Evolutionary conservation across 2,797 vertebrate genomes (phyloP).

Genomic region (Rachycentron canadum): DNA sequence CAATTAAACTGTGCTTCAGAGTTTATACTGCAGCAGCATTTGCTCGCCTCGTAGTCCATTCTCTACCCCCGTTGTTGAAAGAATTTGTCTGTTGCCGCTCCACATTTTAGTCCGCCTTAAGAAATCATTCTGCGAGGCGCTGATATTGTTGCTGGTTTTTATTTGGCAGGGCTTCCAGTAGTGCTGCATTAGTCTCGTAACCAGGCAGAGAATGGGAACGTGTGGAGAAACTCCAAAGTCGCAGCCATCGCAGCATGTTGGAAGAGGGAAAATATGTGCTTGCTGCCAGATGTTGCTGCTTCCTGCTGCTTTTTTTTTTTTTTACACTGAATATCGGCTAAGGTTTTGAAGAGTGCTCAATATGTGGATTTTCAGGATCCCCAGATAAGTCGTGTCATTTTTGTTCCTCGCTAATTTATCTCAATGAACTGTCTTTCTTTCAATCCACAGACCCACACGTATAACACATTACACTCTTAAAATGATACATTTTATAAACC

Average conservation of each 20-base stretch:
- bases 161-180: not conserved
- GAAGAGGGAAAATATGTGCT: not conserved
- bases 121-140: too few relatives aligned
- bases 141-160: not conserved
- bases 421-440: too few relatives aligned
- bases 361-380: too few relatives aligned
- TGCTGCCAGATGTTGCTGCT: slow-evolving; percentile 41
- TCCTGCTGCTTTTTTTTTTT: slow-evolving; percentile 21
- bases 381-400: too few relatives aligned
- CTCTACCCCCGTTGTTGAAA: not conserved
- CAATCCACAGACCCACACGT: too few relatives aligned
- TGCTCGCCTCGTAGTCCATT: not conserved
- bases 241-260: not conserved
- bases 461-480: too few relatives aligned
- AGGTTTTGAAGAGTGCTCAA: too few relatives aligned
- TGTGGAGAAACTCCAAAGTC: not conserved
- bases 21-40: not conserved
- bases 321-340: too few relatives aligned
- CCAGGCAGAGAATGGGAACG: not conserved
- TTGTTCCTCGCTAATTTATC: too few relatives aligned
- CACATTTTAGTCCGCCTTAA: not conserved
- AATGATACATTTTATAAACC: too few relatives aligned
- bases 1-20: slow-evolving; percentile 24
- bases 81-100: not conserved
- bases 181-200: not conserved